These are phyloP conservation scores for Sphyrna mokarran DNA, from an alignment of 2,113 vertebrate species.

Conservation along the genomic window DNA sequence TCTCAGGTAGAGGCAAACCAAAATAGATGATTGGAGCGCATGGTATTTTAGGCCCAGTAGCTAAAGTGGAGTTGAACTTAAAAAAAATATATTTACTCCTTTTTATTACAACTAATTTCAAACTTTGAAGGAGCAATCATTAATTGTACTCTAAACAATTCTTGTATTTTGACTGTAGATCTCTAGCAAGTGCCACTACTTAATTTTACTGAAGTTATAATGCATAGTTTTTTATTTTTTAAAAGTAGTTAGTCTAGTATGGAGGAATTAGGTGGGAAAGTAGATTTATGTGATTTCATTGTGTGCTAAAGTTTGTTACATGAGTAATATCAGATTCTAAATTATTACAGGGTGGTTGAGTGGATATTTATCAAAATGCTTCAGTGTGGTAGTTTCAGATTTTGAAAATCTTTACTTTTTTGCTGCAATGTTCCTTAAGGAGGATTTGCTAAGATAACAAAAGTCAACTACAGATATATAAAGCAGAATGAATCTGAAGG, in stretches of 20 bases:
- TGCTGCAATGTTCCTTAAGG: conserved; percentile 12
- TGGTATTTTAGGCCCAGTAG: background rate
- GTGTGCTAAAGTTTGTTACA: conserved; percentile 2
- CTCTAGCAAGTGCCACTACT: conserved; percentile 33
- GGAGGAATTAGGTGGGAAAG: background rate
- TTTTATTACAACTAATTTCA: background rate
- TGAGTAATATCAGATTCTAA: conserved; percentile 6
- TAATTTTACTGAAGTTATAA: conserved; percentile 18
- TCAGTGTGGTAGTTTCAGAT: conserved; percentile 10
- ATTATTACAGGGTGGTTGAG: conserved; percentile 12
- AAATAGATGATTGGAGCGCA: conserved; percentile 12
- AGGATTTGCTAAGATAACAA: conserved; percentile 20
- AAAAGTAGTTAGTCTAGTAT: background rate
- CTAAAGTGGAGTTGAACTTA: background rate
- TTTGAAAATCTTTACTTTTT: conserved; percentile 5
- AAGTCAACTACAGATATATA: conserved; percentile 5
- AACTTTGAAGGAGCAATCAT: conserved; percentile 23
- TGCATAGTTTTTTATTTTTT: conserved; percentile 32
- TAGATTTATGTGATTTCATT: background rate
- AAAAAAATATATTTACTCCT: background rate
- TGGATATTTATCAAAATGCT: background rate
- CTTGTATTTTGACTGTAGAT: conserved; percentile 3
- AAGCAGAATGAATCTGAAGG: conserved; percentile 6
- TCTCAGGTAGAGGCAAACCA: conserved; percentile 32
- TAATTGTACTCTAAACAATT: conserved; percentile 1